These are phyloP conservation scores for Eupithecia inturbata DNA, from an alignment of 2,888 invertebrate genomes.

Conservation along the genomic window DNA sequence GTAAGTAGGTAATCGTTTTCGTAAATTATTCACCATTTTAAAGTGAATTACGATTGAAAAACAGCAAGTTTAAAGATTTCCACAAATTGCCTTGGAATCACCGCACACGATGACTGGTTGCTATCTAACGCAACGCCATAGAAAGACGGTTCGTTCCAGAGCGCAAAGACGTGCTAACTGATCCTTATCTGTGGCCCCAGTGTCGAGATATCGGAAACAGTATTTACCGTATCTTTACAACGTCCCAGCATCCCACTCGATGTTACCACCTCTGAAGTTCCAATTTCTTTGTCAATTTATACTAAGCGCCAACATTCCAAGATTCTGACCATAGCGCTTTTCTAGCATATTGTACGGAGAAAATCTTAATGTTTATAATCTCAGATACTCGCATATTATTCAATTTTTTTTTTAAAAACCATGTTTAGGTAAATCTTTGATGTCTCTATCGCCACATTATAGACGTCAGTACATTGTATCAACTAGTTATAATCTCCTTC, in stretches of 20 bases:
- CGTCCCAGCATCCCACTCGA: slow-evolving; percentile 39
- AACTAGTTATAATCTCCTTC: too few species aligned
- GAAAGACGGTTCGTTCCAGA: slow-evolving; percentile 42
- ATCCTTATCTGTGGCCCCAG: slow-evolving; percentile 39
- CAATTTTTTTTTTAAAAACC: too few species aligned
- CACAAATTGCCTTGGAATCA: slow-evolving; percentile 40
- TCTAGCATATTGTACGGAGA: background rate
- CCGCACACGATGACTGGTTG: slow-evolving; percentile 41
- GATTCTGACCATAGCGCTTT: background rate
- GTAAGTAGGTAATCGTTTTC: background rate
- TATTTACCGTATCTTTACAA: slow-evolving; percentile 58
- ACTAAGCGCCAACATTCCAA: background rate
- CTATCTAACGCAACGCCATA: slow-evolving; percentile 55
- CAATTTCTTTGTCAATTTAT: slow-evolving; percentile 12
- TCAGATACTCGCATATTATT: background rate
- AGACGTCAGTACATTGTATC: background rate
- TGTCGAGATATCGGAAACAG: slow-evolving; percentile 53
- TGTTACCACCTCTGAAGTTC: slow-evolving; percentile 37
- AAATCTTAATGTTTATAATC: background rate
- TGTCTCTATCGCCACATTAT: background rate
- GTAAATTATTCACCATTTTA: background rate
- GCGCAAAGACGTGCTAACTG: slow-evolving; percentile 39
- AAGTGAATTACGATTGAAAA: background rate
- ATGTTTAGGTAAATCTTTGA: background rate
- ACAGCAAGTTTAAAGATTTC: slow-evolving; percentile 20